Base-by-base conservation (phyloP, 2,888 invertebrate genomes). In the Drosophila birchii region DNA sequence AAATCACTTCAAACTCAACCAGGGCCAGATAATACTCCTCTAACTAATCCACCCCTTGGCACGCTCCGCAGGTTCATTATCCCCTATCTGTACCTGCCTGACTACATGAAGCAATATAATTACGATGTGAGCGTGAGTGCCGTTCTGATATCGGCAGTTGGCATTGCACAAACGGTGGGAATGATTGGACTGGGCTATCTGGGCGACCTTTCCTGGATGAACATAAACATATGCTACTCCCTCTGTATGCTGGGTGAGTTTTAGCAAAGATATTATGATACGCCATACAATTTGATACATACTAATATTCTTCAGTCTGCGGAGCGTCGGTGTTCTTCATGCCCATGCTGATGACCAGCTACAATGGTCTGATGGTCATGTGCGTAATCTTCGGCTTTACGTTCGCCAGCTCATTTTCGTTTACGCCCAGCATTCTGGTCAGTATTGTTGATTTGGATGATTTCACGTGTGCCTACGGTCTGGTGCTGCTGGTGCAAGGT, bases 41-140 rank as follows among this genome's bases (percentile, higher is more conserved):
- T 26, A 47, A 56, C 39, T 38, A 18, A 63, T 51, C 36, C 26
- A 29, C n/a, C 32, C 14, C 5, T 57, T 29, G 56, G 54, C 47
- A 53, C 61, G 49, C 49, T 62, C 26, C 61, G 96, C 64, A 98
- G 98, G 96, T 97, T 97, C 92, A 98, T 99, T 90, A 97, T 98
- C 67, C 98, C 98, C 16, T 99, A 99, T 93, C 97, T 98, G 92
- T 98, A 98, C 93, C 94, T 98, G 75, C 96, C 96, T 61, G 98
- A 98, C 88, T 95, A 96, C 91, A 95, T 97, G 93, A 94, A 94
- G 39, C 94, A 95, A 12, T 94, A 95, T 74, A 95, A 95, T 1
- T 96, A 96, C 82, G 94, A 93, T 3, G 95, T 96, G 79, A 94
- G 95, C 43, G 95, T 96, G 56, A 96, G 96, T 6, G 97, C 98